A percentile compares a stretch with the other conserved stretches of the same genome.
phyloP scores from a whole-genome alignment of 2,113 vertebrate genomes.

The Onychostruthus taczanowskii region DNA sequence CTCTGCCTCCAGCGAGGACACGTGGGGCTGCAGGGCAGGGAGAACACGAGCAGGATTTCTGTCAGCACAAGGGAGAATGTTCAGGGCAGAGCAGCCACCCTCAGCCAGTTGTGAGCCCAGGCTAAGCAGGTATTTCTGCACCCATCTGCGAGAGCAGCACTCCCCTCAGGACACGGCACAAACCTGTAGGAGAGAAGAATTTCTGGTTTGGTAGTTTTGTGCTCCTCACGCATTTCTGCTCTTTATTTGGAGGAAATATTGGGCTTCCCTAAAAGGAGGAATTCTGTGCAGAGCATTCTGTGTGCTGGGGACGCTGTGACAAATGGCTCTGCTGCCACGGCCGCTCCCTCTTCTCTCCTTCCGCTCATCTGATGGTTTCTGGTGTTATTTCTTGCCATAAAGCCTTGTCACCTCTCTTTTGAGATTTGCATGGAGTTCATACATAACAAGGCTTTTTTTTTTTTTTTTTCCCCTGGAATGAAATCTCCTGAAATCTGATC shows the following conservation, averaged over 20 bases:
- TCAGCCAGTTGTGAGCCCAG: background rate
- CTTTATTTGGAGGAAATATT: background rate
- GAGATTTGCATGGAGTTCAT: constrained; percentile 10
- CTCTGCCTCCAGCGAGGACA: background rate
- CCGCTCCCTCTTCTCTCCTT: background rate
- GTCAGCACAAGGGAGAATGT: background rate
- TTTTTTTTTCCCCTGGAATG: background rate
- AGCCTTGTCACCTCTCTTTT: background rate
- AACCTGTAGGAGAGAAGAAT: background rate
- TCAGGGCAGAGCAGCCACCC: background rate
- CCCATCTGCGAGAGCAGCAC: background rate
- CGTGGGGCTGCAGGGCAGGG: rapidly evolving
- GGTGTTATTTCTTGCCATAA: background rate
- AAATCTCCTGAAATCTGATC: constrained; percentile 54
- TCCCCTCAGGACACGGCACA: background rate
- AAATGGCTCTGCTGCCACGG: background rate
- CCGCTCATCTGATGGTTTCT: rapidly evolving
- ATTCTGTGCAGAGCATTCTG: background rate
- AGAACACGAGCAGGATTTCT: background rate
- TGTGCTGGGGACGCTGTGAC: background rate
- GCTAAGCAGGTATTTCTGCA: background rate
- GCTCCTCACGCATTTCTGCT: background rate
- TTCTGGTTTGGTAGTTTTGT: background rate
- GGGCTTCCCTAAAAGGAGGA: background rate
- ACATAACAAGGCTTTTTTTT: background rate